phyloP scores from a whole-genome alignment of 2,113 vertebrate genomes.

The Protomyctophum bolini region DNA sequence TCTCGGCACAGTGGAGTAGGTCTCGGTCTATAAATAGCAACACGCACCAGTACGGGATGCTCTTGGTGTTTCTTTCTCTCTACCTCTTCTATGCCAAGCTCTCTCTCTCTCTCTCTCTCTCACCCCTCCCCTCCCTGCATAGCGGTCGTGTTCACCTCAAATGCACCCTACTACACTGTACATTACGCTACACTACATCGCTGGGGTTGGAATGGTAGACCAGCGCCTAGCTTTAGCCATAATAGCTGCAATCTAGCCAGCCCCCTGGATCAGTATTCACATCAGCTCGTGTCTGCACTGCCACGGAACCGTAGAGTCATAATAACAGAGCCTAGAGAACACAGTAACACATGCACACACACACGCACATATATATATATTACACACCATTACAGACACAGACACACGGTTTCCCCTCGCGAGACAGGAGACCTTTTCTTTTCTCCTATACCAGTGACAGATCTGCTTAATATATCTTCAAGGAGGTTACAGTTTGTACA shows the following conservation, averaged over 20 bases:
- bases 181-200: slow-evolving; percentile 55
- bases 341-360: slow-evolving; percentile 4
- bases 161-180: slow-evolving; percentile 69
- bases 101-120: background rate
- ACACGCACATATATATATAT: background rate
- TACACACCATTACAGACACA: background rate
- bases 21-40: slow-evolving; percentile 72
- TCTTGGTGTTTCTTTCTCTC: slow-evolving; percentile 53
- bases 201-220: slow-evolving; percentile 59
- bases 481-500: too few species aligned
- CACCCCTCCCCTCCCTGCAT: slow-evolving; percentile 53
- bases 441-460: background rate
- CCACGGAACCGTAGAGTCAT: slow-evolving; percentile 58
- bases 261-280: slow-evolving; percentile 64
- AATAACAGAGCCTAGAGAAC: slow-evolving; percentile 30
- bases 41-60: slow-evolving; percentile 67
- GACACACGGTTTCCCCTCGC: slow-evolving; percentile 18
- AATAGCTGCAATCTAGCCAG: slow-evolving; percentile 35
- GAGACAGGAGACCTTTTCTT: background rate
- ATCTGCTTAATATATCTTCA: background rate
- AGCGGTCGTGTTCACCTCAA: slow-evolving; percentile 69
- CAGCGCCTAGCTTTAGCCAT: slow-evolving; percentile 35
- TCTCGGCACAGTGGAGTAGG: slow-evolving; percentile 69
- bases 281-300: slow-evolving; percentile 61
- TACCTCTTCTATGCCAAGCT: too few species aligned